A percentile compares a stretch with the other conserved stretches of the same genome.
Conservation (phyloP, 2,888 invertebrate species). For the Dynastes tityus region DNA sequence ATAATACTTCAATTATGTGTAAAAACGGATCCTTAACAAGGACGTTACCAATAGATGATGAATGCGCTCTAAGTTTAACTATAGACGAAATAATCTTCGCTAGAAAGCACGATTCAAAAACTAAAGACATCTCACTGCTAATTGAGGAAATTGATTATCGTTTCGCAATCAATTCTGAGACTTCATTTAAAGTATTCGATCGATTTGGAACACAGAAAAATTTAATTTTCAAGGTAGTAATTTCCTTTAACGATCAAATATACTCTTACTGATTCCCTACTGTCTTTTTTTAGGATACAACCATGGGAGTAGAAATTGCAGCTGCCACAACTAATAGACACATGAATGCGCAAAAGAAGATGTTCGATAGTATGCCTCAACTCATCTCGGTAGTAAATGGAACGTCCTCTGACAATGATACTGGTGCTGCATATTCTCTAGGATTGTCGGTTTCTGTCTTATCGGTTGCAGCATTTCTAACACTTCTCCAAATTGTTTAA, state of each 20-base stretch:
- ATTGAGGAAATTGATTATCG: not conserved
- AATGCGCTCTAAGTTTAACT: not conserved
- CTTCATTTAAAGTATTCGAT: constrained; percentile 1
- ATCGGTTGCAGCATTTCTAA: not conserved
- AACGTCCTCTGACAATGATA: not conserved
- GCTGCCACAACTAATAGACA: not conserved
- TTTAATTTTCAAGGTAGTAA: constrained; percentile 1
- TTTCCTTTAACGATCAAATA: not conserved
- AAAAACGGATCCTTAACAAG: not conserved
- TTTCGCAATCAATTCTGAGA: not conserved
- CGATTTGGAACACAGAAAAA: not conserved
- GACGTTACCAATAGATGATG: not conserved
- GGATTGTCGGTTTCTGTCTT: not conserved
- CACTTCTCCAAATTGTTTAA: not conserved
- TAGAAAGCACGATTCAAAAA: not conserved
- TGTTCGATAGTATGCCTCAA: constrained; percentile 15
- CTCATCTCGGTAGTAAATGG: not conserved
- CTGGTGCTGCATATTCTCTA: not conserved
- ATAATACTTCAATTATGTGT: not conserved
- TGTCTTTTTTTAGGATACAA: constrained; percentile 12
- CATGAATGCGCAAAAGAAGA: not conserved
- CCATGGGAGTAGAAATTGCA: constrained; percentile 4
- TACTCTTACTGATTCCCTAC: not conserved
- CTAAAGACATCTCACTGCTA: not conserved
- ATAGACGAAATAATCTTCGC: not conserved